Evolutionary conservation across 1,140 invertebrate species (phyloP).

Genomic region (Drosophila parabipectinata): DNA sequence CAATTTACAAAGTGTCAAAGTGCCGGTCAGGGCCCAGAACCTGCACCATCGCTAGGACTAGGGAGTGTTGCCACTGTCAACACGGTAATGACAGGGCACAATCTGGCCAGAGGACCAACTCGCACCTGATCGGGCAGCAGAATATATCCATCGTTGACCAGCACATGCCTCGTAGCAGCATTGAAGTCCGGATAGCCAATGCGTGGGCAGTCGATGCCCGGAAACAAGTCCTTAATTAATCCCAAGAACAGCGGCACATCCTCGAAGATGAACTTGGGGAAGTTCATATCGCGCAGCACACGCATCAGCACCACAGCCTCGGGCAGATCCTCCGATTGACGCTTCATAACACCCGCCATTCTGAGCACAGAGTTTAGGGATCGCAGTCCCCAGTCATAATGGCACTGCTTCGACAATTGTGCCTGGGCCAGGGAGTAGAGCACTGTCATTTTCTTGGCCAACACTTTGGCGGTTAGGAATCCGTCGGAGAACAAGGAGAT

Average conservation of each 20-base stretch:
- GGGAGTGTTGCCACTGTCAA: conserved; percentile 54
- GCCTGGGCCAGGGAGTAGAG: conserved; percentile 93
- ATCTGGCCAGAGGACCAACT: conserved; percentile 11
- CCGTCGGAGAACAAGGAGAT: conserved; percentile 97
- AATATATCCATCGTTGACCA: conserved; percentile 89
- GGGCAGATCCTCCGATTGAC: conserved; percentile 89
- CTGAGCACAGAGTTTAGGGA: conserved; percentile 94
- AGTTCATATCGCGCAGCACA: conserved; percentile 95
- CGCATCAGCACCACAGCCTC: conserved; percentile 95
- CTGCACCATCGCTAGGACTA: conserved; percentile 12
- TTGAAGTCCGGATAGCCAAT: conserved; percentile 94
- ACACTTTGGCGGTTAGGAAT: conserved; percentile 92
- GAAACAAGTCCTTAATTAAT: conserved; percentile 94
- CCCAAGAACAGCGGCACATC: conserved; percentile 95
- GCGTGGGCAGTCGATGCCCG: conserved; percentile 93
- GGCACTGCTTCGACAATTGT: conserved; percentile 95
- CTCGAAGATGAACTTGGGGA: conserved; percentile 95
- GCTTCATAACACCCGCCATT: conserved; percentile 94
- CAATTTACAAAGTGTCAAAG: conserved; percentile 83
- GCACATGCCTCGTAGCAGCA: conserved; percentile 88
- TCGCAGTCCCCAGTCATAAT: conserved; percentile 97
- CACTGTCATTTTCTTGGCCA: conserved; percentile 97
- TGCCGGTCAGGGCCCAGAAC: conserved; percentile 57
- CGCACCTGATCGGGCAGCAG: conserved; percentile 90
- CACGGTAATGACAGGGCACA: conserved; percentile 54